These are phyloP conservation scores for Apus apus DNA, from an alignment of 2,113 vertebrate species.

Conservation along the genomic window DNA sequence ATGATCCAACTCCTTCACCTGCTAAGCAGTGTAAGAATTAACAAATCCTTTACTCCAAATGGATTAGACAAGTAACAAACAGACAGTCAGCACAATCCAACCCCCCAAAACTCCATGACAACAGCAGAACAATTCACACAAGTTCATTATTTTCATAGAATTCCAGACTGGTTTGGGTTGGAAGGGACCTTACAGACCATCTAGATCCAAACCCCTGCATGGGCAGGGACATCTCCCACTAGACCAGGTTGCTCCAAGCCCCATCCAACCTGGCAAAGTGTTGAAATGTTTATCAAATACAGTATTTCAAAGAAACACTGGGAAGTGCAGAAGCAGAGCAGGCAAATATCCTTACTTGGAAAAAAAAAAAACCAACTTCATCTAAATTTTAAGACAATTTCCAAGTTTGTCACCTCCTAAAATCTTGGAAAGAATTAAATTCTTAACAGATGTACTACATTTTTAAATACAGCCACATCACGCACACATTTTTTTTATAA, in stretches of 20 bases:
- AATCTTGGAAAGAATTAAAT: conserved; percentile 47
- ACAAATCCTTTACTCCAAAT: not conserved
- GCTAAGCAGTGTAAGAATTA: conserved; percentile 8
- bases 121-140: not conserved
- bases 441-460: conserved; percentile 17
- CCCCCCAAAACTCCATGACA: not conserved
- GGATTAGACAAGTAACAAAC: not conserved
- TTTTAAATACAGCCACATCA: conserved; percentile 49
- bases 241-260: too few species aligned
- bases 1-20: not conserved
- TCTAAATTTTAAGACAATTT: conserved; percentile 17
- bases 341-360: not conserved
- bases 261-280: too few species aligned
- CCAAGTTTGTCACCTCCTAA: conserved; percentile 40
- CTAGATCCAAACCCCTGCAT: too few species aligned
- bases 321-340: not conserved
- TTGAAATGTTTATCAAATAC: not conserved
- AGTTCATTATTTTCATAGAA: not conserved
- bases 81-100: not conserved
- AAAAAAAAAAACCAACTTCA: not conserved
- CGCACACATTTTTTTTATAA: not conserved
- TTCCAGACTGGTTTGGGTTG: not conserved
- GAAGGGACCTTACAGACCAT: too few species aligned
- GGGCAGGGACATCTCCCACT: too few species aligned
- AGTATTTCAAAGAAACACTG: not conserved